Percentiles rank a stretch among this genome's conserved stretches.
Conservation (phyloP, 2,113 vertebrate species). For the Ascaphus truei region DNA sequence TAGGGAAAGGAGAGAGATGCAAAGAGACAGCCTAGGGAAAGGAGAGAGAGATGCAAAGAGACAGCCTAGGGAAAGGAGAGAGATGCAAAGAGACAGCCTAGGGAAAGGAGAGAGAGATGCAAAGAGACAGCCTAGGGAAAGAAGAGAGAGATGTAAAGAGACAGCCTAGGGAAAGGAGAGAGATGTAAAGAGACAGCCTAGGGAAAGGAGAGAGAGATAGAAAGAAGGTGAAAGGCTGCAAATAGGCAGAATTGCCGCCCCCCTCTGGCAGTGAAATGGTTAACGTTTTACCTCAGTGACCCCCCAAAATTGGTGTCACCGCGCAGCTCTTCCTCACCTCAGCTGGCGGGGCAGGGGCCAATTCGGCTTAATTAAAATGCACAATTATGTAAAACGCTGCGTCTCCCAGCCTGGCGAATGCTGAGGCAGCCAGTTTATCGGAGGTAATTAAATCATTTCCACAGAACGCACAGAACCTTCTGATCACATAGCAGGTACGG, state of each 20-base stretch:
- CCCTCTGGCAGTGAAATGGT: too few relatives aligned
- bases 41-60: too few relatives aligned
- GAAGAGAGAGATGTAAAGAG: too few relatives aligned
- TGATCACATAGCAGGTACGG: slow-evolving; percentile 26
- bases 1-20: too few relatives aligned
- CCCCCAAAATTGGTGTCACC: not conserved
- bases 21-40: too few relatives aligned
- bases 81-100: too few relatives aligned
- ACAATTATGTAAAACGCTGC: not conserved
- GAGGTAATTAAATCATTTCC: slow-evolving; percentile 26
- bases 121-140: too few relatives aligned
- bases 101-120: too few relatives aligned
- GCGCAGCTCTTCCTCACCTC: too few relatives aligned
- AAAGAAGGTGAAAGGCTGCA: not conserved
- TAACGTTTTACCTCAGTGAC: not conserved
- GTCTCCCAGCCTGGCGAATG: not conserved
- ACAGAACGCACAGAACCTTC: slow-evolving; percentile 26
- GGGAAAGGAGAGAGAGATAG: not conserved
- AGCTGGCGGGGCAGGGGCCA: not conserved
- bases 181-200: not conserved
- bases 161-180: not conserved
- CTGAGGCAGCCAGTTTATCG: slow-evolving; percentile 7
- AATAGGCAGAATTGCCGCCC: not conserved
- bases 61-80: too few relatives aligned
- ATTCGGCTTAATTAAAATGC: not conserved